phyloP scores from a whole-genome alignment of 2,797 vertebrate species.

The Hipposideros larvatus region DNA sequence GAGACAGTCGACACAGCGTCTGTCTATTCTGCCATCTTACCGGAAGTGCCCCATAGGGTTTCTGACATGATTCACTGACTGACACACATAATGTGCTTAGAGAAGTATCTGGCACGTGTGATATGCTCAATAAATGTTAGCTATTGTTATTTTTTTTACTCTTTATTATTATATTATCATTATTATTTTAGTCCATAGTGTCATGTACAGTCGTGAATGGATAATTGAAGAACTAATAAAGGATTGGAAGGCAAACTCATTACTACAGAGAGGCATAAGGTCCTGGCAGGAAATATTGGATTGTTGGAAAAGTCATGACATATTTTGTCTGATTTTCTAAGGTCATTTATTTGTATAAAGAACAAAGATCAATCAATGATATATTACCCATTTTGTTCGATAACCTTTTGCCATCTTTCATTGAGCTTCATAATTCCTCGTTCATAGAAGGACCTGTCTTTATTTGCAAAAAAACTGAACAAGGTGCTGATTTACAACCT shows the following conservation, averaged over 20 bases:
- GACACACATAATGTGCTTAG: not conserved
- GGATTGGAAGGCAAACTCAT: not conserved
- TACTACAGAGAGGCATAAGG: accelerated
- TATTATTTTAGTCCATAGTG: not conserved
- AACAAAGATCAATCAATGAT: too few species aligned
- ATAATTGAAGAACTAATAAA: not conserved
- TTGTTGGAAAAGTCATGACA: too few species aligned
- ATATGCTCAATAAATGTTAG: not conserved
- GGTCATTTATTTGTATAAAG: too few species aligned
- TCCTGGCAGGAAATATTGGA: not conserved
- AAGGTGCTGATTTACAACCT: too few species aligned
- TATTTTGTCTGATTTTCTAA: too few species aligned
- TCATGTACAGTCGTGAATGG: not conserved
- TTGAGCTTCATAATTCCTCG: too few species aligned
- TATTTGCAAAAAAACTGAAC: too few species aligned
- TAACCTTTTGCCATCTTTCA: too few species aligned
- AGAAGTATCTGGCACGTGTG: not conserved
- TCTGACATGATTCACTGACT: not conserved
- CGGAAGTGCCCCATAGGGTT: not conserved
- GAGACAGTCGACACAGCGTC: too few species aligned
- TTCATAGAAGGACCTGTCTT: too few species aligned
- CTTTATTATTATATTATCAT: not conserved
- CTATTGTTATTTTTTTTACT: not conserved
- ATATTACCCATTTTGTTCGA: too few species aligned
- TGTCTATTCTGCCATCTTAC: too few species aligned